Evolutionary conservation across 1,140 invertebrate species (phyloP).

Genomic region (Cotesia chilonis): DNA sequence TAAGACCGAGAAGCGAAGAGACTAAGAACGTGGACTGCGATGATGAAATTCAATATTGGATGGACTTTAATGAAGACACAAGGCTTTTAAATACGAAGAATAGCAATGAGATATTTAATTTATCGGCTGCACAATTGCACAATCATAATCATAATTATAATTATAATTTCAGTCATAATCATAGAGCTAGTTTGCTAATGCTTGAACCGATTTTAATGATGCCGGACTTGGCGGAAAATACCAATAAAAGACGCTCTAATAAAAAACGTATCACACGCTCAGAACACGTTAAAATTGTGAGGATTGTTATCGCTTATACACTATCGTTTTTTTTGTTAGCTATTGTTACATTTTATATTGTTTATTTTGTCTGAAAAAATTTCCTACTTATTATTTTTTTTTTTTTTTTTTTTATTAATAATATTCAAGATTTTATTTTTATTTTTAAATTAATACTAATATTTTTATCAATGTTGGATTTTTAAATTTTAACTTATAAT

Average conservation of each 20-base stretch:
- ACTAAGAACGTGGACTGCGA: constrained; percentile 30
- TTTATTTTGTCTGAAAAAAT: constrained; percentile 25
- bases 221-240: constrained; percentile 46
- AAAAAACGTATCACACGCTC: constrained; percentile 53
- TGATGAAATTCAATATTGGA: constrained; percentile 45
- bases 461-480: not conserved
- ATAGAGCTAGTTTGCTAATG: constrained; percentile 59
- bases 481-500: too few relatives aligned
- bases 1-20: constrained; percentile 29
- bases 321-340: constrained; percentile 65
- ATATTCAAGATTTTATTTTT: not conserved
- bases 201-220: constrained; percentile 64
- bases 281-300: constrained; percentile 64
- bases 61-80: constrained; percentile 43
- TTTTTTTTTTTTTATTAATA: too few relatives aligned
- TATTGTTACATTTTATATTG: constrained; percentile 65
- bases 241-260: constrained; percentile 38
- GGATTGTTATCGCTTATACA: constrained; percentile 65
- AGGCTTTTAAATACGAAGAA: constrained; percentile 38
- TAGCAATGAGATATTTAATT: constrained; percentile 28
- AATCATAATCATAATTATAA: constrained; percentile 16
- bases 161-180: constrained; percentile 1
- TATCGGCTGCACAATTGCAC: constrained; percentile 33
- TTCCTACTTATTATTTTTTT: not conserved
- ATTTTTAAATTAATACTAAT: not conserved